Base-by-base conservation (phyloP, 2,888 invertebrate species). In the Pseudoips prasinana region DNA sequence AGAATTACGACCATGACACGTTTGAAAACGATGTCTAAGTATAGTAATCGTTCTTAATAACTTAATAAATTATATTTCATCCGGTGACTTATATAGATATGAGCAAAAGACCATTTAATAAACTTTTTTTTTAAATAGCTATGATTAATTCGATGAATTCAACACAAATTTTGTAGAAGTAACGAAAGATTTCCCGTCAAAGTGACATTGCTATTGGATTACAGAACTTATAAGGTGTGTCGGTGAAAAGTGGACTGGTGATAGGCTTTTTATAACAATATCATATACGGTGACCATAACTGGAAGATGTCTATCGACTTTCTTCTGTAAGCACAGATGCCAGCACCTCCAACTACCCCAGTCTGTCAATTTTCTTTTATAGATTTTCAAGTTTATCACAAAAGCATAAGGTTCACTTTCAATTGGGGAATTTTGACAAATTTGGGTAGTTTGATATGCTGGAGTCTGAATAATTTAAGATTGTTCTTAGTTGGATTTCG, bases 211-310 rank as follows among this genome's bases (percentile, higher is more conserved):
- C 70, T 65, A 64, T 73, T 65, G 63, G 64, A 68, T 66, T 62
- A 58, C 55, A 53, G 36, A 54, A 51, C 79, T 74, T 76, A 82
- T 70, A 86, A 68, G 85, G 86, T 41, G 57, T 65, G 70, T 43
- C 56, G 73, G 81, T 73, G 82, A 81, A 86, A 86, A 76, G 77
- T 64, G 45, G 70, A 61, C 64, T 42, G 45, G 54, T 61, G 52
- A 66, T 67, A 51, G 50, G 49, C 58, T 82, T 84, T 82, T 82
- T 73, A 67, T 66, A 73, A 81, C 73, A 80, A 78, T 81, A 78
- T 79, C 72, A 75, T 75, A 80, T 70, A 74, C 67, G 60, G 64
- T 62, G 46, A 59, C 74, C 75, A 71, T 78, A 80, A 76, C 73
- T 72, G 75, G 80, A 67, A 52, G 59, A 65, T 45, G 56, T 54